These are phyloP conservation scores for Strigamia crassipes DNA, from an alignment of 2,888 invertebrate species.

Conservation along the genomic window DNA sequence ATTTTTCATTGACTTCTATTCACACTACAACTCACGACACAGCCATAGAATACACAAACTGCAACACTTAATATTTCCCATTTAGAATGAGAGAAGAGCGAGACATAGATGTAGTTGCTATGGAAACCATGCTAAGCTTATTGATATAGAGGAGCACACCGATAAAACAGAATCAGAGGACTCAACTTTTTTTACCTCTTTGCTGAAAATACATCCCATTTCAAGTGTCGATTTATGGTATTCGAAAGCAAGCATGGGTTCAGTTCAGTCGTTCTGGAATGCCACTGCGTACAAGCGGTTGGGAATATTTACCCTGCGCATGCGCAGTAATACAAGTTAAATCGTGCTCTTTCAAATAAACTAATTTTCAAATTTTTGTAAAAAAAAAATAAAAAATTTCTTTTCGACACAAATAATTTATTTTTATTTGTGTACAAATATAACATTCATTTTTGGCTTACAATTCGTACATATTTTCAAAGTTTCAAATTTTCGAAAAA, in stretches of 20 bases:
- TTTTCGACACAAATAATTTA: background rate
- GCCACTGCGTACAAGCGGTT: conserved; percentile 6
- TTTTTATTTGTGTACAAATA: background rate
- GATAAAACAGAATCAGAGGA: background rate
- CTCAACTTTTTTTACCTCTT: conserved; percentile 35
- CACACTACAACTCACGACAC: background rate
- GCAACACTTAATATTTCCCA: conserved; percentile 1
- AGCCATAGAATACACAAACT: background rate
- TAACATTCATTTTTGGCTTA: too few relatives aligned
- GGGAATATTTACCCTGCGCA: background rate
- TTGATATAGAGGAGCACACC: background rate
- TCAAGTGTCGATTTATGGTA: background rate
- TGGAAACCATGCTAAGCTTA: conserved; percentile 12
- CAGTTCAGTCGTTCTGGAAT: background rate
- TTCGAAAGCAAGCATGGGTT: conserved; percentile 18
- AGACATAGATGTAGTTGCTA: conserved; percentile 27
- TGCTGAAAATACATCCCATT: conserved; percentile 35
- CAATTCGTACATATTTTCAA: too few relatives aligned
- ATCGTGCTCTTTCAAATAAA: background rate
- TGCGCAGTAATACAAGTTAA: background rate
- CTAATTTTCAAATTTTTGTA: background rate
- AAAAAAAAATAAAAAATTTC: background rate
- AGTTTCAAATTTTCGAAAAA: background rate
- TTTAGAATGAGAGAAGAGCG: background rate
- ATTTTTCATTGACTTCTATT: conserved; percentile 21